A percentile compares a stretch with the other conserved stretches of the same genome.
Conservation (phyloP, 92 coral and sea anemone genomes). For the Pocillopora grandis region DNA sequence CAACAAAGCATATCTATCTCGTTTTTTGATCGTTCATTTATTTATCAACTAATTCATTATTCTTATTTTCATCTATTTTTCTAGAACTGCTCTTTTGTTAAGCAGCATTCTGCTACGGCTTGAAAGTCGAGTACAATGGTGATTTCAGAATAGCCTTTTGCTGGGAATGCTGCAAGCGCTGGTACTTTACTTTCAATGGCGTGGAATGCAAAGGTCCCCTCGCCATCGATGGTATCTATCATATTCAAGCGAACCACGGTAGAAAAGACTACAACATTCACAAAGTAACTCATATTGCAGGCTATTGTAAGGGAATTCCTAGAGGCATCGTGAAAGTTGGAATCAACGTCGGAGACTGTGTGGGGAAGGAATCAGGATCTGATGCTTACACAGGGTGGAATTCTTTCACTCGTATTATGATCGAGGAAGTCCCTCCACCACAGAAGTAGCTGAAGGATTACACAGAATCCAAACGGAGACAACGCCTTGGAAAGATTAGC, state of each 20-base stretch:
- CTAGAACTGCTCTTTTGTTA: slow-evolving; percentile 39
- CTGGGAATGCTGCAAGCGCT: slow-evolving; percentile 31
- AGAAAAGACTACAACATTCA: slow-evolving; percentile 17
- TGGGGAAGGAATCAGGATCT: slow-evolving; percentile 24
- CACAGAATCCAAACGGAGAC: neutral
- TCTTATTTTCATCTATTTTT: neutral
- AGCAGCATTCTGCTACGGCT: slow-evolving; percentile 32
- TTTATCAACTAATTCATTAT: no score
- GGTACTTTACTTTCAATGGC: slow-evolving; percentile 30
- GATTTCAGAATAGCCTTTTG: slow-evolving; percentile 31
- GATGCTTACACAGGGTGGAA: slow-evolving; percentile 49
- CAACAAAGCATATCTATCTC: no score
- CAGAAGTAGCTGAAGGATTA: slow-evolving; percentile 10
- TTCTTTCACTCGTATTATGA: slow-evolving; percentile 55
- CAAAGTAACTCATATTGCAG: slow-evolving; percentile 1
- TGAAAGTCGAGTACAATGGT: slow-evolving; percentile 54
- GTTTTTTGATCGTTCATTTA: no score
- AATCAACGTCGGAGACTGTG: slow-evolving; percentile 49
- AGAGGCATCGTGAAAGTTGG: slow-evolving; percentile 13
- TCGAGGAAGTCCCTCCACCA: slow-evolving; percentile 58
- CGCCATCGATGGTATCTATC: neutral
- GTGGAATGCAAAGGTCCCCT: neutral
- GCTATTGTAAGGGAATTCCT: slow-evolving; percentile 12
- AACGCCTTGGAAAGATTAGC: no score
- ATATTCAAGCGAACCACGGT: neutral